A percentile compares a stretch with the other conserved stretches of the same genome.
Conservation (phyloP, 2,888 invertebrate species). For the Homarus gammarus region DNA sequence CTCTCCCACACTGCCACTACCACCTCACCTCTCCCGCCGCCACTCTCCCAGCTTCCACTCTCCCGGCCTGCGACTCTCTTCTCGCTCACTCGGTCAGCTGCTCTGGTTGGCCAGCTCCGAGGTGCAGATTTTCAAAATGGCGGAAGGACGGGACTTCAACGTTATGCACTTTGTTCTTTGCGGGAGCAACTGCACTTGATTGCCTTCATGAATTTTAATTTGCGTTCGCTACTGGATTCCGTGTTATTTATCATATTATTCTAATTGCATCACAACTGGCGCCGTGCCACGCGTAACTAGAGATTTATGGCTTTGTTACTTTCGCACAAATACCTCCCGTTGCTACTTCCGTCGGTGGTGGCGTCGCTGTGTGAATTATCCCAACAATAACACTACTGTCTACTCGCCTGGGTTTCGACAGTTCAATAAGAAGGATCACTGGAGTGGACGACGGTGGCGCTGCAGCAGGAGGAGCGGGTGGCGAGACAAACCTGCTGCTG, state of each 20-base stretch:
- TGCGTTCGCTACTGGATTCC: neutral
- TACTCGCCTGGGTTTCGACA: neutral
- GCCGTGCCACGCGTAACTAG: neutral
- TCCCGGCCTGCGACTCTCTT: slow-evolving; percentile 16
- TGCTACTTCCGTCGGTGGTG: neutral
- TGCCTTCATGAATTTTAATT: slow-evolving; percentile 2
- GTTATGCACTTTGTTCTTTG: slow-evolving; percentile 37
- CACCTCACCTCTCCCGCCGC: neutral
- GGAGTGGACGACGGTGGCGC: neutral
- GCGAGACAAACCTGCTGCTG: neutral
- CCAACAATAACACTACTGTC: neutral
- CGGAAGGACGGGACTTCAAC: slow-evolving; percentile 59
- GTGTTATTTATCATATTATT: slow-evolving; percentile 1
- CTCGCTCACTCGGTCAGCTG: slow-evolving; percentile 50
- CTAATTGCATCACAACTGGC: neutral
- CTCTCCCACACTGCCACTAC: neutral
- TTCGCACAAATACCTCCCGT: neutral
- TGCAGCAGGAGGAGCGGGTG: slow-evolving; percentile 4
- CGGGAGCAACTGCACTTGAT: slow-evolving; percentile 10
- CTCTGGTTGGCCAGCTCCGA: slow-evolving; percentile 37
- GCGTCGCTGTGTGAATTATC: neutral
- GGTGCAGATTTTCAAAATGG: slow-evolving; percentile 50
- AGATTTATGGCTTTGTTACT: neutral
- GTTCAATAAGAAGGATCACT: slow-evolving; percentile 5
- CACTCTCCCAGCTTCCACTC: neutral